Evolutionary conservation across 2,888 invertebrate species (phyloP).

Genomic region (Hypomecis punctinalis): DNA sequence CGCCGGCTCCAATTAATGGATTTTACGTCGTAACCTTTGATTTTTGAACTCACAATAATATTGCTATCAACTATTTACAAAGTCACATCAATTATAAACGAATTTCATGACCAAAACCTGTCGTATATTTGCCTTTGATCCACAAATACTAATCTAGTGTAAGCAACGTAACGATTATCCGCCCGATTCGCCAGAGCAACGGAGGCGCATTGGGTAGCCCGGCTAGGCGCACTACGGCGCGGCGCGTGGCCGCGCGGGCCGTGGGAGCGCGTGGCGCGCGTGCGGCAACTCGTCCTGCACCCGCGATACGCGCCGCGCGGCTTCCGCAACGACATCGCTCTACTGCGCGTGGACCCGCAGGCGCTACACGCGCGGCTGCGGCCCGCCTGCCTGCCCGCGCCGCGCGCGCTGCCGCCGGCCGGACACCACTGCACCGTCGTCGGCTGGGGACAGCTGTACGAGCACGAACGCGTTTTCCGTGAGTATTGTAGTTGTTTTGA

Average conservation of each 20-base stretch:
- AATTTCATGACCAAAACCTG: no score
- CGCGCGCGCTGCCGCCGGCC: constrained; percentile 84
- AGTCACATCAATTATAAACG: no score
- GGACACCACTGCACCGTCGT: constrained; percentile 90
- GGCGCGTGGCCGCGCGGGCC: constrained; percentile 90
- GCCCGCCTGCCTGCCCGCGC: constrained; percentile 84
- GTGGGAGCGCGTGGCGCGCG: constrained; percentile 88
- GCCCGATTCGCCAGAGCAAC: constrained; percentile 83
- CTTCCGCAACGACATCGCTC: constrained; percentile 91
- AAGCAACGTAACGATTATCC: no score
- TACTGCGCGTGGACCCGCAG: constrained; percentile 86
- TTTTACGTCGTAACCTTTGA: no score
- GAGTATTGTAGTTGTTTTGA: constrained; percentile 66
- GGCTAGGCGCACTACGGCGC: constrained; percentile 90
- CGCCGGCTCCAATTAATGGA: no score
- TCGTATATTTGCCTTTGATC: no score
- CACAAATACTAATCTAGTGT: no score
- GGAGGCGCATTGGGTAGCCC: constrained; percentile 91
- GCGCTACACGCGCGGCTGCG: constrained; percentile 80
- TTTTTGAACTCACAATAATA: no score
- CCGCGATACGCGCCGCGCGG: constrained; percentile 90
- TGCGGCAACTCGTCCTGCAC: constrained; percentile 88
- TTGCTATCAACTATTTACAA: no score
- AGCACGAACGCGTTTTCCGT: constrained; percentile 92
- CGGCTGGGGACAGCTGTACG: constrained; percentile 93